Conservation (phyloP, 2,113 vertebrate genomes). For the Chitala chitala region DNA sequence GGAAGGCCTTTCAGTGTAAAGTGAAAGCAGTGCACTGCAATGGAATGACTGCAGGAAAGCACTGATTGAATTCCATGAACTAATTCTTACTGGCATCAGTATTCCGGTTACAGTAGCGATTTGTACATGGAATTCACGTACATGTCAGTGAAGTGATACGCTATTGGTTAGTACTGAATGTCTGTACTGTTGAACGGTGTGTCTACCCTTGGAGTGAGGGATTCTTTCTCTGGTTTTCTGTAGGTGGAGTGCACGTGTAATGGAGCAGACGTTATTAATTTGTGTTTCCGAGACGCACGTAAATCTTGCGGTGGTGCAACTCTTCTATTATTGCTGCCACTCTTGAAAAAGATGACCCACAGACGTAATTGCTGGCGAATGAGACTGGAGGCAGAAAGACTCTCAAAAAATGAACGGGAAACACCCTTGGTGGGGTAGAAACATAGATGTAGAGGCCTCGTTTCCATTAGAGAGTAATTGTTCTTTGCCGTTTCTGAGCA, state of each 20-base stretch:
- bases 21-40: too few species aligned
- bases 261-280: neutral
- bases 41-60: too few species aligned
- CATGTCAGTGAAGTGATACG: neutral
- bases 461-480: constrained; percentile 1
- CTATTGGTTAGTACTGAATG: too few species aligned
- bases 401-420: constrained; percentile 23
- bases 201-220: neutral
- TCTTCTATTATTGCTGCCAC: constrained; percentile 34
- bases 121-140: neutral
- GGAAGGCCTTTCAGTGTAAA: too few species aligned
- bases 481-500: neutral
- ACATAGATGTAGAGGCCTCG: neutral
- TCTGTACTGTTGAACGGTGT: neutral
- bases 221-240: neutral
- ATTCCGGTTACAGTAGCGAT: too few species aligned
- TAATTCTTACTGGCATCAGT: too few species aligned
- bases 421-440: neutral
- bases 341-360: constrained; percentile 45
- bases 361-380: constrained; percentile 46
- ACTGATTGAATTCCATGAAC: too few species aligned
- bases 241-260: neutral
- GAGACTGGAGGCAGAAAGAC: constrained; percentile 35
- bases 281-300: constrained; percentile 47
- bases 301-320: constrained; percentile 54